Conservation (phyloP, 2,113 vertebrate species). For the Marcusenius ussheri region DNA sequence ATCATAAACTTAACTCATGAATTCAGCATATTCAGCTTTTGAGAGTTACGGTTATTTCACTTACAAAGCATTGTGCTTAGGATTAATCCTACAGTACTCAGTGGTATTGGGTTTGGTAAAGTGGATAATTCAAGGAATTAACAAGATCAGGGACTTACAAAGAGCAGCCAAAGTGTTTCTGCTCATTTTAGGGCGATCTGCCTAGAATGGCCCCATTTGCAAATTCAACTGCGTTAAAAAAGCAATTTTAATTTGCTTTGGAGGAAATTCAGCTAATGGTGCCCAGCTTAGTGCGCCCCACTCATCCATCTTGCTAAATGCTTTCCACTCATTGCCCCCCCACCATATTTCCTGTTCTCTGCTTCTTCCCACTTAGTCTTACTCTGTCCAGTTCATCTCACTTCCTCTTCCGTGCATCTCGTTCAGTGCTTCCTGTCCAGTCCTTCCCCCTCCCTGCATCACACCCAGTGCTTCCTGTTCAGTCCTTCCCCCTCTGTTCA, state of each 20-base stretch:
- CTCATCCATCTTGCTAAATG: not conserved
- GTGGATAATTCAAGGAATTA: not conserved
- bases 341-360: not conserved
- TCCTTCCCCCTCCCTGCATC: not conserved
- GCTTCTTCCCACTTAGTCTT: not conserved
- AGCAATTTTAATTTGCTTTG: not conserved
- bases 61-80: not conserved
- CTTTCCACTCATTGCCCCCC: not conserved
- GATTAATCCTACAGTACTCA: not conserved
- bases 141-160: slow-evolving; percentile 13
- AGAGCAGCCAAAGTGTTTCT: not conserved
- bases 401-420: not conserved
- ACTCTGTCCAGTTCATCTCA: not conserved
- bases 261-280: not conserved
- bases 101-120: not conserved
- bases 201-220: not conserved
- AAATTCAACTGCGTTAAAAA: not conserved
- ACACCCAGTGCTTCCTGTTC: too few species aligned
- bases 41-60: not conserved
- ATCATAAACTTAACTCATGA: not conserved
- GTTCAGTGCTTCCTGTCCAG: not conserved
- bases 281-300: not conserved
- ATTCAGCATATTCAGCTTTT: not conserved
- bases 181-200: not conserved
- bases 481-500: not conserved